Base-by-base conservation (phyloP, 2,797 vertebrate genomes). In the Dromococcyx pavoninus region DNA sequence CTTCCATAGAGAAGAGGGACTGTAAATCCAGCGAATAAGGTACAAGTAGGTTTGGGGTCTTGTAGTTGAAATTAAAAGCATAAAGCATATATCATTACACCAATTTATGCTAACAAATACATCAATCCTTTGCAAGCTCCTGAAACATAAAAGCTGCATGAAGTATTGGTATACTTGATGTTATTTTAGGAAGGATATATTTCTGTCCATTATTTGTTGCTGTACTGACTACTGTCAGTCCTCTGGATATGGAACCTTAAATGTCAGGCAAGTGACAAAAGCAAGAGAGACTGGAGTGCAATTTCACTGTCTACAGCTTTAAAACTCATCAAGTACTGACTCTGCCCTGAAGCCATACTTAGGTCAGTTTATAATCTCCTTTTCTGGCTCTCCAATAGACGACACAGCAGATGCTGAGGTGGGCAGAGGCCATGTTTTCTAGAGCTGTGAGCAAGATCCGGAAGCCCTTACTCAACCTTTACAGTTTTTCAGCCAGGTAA, bases 401-500 rank as follows among this genome's bases (percentile, higher is more conserved):
- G 8, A 95, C 97, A 7, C 98, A 98, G 67, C 98, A 98, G 90
- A 94, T 97, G 17, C 97, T 98, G 73, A 97, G 98, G 30, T 98
- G 98, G 98, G 91, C 97, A 14, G 98, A 99, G 65, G 93, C 93
- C 93, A 86, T 82, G 21, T 32, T 98, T 88, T 98, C 98, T 13
- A 94, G 66, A 91, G 97, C 97, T 60, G 93, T 98, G 64, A 97
- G 97, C 72, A 98, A 95, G 91, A 84, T 99, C 93, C 93, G 98
- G 92, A 98, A 98, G 90, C 97, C 95, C 33, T 95, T 99, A 89
- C 95, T 97, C 17, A 97, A 96, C 66, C 95, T 98, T 82, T 99
- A 98, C 97, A 97, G 92, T 81, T 98, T 98, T 91, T 98, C 98
- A 37, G 90, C 98, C 92, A 98, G 98, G 99, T 99, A 97, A 66